These are phyloP conservation scores for Drosophila lacteicornis DNA, from an alignment of 1,140 invertebrate species.

Conservation along the genomic window DNA sequence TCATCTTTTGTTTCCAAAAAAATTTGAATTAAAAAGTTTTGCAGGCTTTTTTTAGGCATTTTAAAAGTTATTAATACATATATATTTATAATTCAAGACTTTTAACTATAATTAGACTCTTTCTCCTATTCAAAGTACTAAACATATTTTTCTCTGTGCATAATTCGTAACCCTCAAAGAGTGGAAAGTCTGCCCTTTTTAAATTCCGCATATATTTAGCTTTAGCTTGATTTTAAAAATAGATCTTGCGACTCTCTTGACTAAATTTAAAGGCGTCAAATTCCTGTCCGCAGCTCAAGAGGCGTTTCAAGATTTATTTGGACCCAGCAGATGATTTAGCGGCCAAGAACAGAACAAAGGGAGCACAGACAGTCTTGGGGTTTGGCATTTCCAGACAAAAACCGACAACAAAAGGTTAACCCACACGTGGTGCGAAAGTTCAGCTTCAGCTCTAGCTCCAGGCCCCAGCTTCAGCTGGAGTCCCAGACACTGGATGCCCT, in stretches of 20 bases:
- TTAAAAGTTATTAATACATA: too few relatives aligned
- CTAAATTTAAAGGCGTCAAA: slow-evolving; percentile 19
- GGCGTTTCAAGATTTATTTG: slow-evolving; percentile 22
- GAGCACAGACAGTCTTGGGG: too few relatives aligned
- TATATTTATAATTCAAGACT: too few relatives aligned
- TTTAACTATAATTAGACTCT: too few relatives aligned
- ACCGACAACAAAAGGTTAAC: slow-evolving; percentile 20
- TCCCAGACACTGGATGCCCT: slow-evolving; percentile 2
- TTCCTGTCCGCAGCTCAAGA: slow-evolving; percentile 11
- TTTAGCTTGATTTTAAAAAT: slow-evolving; percentile 16
- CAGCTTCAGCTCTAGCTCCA: not conserved
- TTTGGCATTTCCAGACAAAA: slow-evolving; percentile 11
- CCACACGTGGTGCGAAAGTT: slow-evolving; percentile 45
- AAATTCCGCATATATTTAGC: slow-evolving; percentile 1
- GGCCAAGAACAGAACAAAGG: slow-evolving; percentile 26
- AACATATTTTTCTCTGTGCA: not conserved
- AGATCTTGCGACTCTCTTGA: slow-evolving; percentile 15
- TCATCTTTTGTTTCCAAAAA: not conserved
- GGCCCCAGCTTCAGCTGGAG: not conserved
- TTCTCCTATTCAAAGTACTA: not conserved
- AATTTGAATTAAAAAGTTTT: too few relatives aligned
- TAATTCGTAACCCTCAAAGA: not conserved
- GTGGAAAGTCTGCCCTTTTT: slow-evolving; percentile 21
- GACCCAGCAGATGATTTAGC: slow-evolving; percentile 13
- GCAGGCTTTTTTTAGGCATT: too few relatives aligned